Percentiles rank a stretch among this genome's conserved stretches.
Conservation (phyloP, 2,888 invertebrate genomes). For the Acrobasis repandana region DNA sequence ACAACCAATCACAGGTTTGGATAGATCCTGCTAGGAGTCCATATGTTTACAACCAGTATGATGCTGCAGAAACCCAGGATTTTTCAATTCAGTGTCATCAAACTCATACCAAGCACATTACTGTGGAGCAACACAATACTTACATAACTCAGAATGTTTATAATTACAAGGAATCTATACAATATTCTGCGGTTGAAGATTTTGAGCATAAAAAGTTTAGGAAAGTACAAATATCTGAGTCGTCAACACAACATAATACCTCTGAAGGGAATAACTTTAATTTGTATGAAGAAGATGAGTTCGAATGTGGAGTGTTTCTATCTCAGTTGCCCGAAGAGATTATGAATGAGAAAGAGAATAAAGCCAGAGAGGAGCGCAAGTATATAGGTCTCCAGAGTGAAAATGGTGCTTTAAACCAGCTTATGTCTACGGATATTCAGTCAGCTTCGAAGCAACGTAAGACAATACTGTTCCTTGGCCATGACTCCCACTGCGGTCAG, state of each 20-base stretch:
- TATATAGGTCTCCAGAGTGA: constrained; percentile 51
- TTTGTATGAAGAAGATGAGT: constrained; percentile 60
- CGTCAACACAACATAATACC: constrained; percentile 31
- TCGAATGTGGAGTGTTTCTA: constrained; percentile 62
- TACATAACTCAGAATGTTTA: constrained; percentile 68
- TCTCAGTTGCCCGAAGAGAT: constrained; percentile 63
- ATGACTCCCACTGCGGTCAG: constrained; percentile 60
- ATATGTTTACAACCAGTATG: constrained; percentile 61
- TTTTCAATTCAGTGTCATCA: constrained; percentile 50
- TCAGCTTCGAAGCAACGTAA: constrained; percentile 61
- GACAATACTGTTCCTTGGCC: constrained; percentile 67
- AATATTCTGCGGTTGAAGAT: constrained; percentile 43
- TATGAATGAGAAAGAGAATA: constrained; percentile 55
- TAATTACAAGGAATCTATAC: constrained; percentile 53
- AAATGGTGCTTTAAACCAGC: constrained; percentile 64
- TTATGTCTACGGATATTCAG: constrained; percentile 68
- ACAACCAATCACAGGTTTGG: constrained; percentile 66
- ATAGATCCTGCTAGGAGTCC: constrained; percentile 68
- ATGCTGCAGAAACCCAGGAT: constrained; percentile 43
- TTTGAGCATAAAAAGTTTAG: constrained; percentile 51
- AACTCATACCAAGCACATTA: constrained; percentile 47
- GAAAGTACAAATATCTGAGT: constrained; percentile 42
- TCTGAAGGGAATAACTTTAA: constrained; percentile 35
- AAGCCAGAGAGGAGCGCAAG: constrained; percentile 48
- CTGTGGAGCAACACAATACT: constrained; percentile 63